phyloP scores from a whole-genome alignment of 2,797 vertebrate species.

The Fistularia commersonii region DNA sequence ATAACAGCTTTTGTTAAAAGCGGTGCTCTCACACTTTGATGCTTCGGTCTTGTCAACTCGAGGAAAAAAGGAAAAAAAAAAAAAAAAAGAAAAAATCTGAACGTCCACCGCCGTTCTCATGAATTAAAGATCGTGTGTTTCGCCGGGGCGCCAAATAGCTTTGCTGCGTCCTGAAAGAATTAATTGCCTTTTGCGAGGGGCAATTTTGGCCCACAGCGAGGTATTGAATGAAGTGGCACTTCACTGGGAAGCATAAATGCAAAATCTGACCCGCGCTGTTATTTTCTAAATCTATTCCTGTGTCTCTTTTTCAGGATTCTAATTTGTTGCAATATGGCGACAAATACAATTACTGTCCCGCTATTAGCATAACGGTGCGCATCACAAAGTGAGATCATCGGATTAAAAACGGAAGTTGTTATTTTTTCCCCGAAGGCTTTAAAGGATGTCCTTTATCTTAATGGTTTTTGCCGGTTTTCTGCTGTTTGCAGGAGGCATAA shows the following conservation, averaged over 20 bases:
- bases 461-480: neutral
- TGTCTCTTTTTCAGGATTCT: neutral
- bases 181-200: conserved; percentile 30
- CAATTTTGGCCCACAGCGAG: conserved; percentile 36
- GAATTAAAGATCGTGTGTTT: conserved; percentile 7
- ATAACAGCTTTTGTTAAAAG: conserved; percentile 3
- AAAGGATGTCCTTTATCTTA: no score
- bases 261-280: conserved; percentile 4
- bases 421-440: no score
- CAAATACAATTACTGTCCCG: neutral
- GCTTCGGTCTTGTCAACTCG: conserved; percentile 14
- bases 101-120: conserved; percentile 13
- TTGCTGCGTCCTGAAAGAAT: conserved; percentile 29
- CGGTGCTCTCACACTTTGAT: conserved; percentile 2
- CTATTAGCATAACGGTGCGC: no score
- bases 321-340: neutral
- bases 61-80: no score
- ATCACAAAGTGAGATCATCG: neutral
- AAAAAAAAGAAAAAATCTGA: conserved; percentile 8
- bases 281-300: neutral
- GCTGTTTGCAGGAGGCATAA: conserved; percentile 81
- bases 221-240: conserved; percentile 21
- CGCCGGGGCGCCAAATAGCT: conserved; percentile 15
- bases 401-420: neutral
- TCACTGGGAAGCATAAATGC: conserved; percentile 4